A percentile compares a stretch with the other conserved stretches of the same genome.
phyloP scores from a whole-genome alignment of 2,888 invertebrate species.

The Molorchus minor region DNA sequence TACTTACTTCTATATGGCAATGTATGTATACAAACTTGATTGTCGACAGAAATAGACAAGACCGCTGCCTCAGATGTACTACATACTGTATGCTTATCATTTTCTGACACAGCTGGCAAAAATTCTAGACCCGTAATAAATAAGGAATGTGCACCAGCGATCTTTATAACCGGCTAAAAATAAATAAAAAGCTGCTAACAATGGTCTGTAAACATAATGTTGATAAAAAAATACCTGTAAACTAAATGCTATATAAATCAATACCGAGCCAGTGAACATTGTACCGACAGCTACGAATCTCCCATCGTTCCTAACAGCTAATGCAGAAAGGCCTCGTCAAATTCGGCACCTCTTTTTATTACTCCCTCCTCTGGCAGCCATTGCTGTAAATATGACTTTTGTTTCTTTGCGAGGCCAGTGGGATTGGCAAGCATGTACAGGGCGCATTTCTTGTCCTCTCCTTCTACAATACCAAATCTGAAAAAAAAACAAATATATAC shows the following conservation, averaged over 20 bases:
- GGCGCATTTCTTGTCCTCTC: slow-evolving; percentile 70
- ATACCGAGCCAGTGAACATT: slow-evolving; percentile 91
- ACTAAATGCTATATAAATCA: slow-evolving; percentile 91
- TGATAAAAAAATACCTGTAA: slow-evolving; percentile 71
- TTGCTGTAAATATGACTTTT: slow-evolving; percentile 78
- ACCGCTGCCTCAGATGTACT: slow-evolving; percentile 86
- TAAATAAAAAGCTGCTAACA: slow-evolving; percentile 2
- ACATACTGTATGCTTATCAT: slow-evolving; percentile 77
- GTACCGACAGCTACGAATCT: slow-evolving; percentile 92
- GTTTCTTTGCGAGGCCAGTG: slow-evolving; percentile 74
- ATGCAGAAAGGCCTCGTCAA: slow-evolving; percentile 81
- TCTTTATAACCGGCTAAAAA: slow-evolving; percentile 79
- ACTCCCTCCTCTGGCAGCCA: slow-evolving; percentile 74
- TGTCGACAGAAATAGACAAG: slow-evolving; percentile 95
- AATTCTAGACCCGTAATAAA: slow-evolving; percentile 98
- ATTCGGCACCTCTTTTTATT: slow-evolving; percentile 67
- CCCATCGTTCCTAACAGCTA: slow-evolving; percentile 91
- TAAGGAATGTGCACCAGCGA: slow-evolving; percentile 90
- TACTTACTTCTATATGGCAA: slow-evolving; percentile 81
- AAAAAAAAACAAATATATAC: slow-evolving; percentile 38
- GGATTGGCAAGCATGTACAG: slow-evolving; percentile 87
- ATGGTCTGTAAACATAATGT: background rate
- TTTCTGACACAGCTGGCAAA: slow-evolving; percentile 78
- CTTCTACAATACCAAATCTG: slow-evolving; percentile 78
- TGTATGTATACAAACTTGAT: slow-evolving; percentile 89